Evolutionary conservation across 2,888 invertebrate species (phyloP).

Genomic region (Tipula confusa): DNA sequence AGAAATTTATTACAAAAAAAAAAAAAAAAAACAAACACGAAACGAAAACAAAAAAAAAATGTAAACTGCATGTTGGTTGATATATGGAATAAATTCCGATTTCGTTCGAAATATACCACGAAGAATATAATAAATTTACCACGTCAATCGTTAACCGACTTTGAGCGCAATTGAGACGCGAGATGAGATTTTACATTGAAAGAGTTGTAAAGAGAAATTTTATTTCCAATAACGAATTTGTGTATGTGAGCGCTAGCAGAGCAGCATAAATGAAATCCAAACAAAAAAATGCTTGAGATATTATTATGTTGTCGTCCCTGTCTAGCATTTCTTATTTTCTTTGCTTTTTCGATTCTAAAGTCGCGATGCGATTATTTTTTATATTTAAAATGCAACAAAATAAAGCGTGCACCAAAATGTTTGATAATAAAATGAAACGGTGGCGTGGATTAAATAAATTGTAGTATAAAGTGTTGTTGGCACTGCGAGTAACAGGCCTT

Average conservation of each 20-base stretch:
- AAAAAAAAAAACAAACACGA: too few species aligned
- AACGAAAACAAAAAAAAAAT: background rate
- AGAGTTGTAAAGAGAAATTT: background rate
- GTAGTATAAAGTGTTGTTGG: too few species aligned
- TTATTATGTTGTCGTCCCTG: background rate
- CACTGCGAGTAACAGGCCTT: too few species aligned
- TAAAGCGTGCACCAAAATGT: background rate
- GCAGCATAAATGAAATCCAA: too few species aligned
- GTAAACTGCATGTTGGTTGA: slow-evolving; percentile 4
- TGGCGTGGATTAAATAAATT: too few species aligned
- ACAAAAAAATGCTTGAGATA: background rate
- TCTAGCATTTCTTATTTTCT: background rate
- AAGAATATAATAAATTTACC: background rate
- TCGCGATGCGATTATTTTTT: background rate
- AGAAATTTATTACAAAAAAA: slow-evolving; percentile 42
- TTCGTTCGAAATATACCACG: background rate
- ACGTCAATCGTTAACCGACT: slow-evolving; percentile 25
- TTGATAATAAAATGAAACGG: background rate
- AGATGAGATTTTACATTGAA: background rate
- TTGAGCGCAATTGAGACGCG: background rate
- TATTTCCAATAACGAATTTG: too few species aligned
- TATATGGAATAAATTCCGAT: slow-evolving; percentile 8
- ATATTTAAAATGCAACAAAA: background rate
- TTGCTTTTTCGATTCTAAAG: background rate
- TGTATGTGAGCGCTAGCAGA: background rate